Evolutionary conservation across 2,113 vertebrate genomes (phyloP), one percentile per base, ranked within the genome.

Genomic region (Pimephales promelas): DNA sequence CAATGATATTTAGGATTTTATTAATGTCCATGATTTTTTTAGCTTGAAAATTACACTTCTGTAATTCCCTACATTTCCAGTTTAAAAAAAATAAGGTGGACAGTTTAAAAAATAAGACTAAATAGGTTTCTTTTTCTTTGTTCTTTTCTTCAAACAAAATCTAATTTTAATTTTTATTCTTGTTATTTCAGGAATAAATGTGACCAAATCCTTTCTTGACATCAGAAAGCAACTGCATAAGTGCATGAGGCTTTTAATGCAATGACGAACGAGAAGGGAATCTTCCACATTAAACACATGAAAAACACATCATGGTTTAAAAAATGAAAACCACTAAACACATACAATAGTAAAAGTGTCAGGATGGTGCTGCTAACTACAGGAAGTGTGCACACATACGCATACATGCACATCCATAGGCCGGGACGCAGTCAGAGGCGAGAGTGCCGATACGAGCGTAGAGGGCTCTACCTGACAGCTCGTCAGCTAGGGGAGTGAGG

Each of bases 381-480:
- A 74, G 71, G 71, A 47, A 74, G 71, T 74, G 43, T 31, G n/a
- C 71, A 81, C 6, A 72, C 11, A 74, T 36, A 81, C 5, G 86
- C 47, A 64, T 6, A 52, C 26, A 70, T 26, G 22, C 22, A 84
- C 11, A 77, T 31, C 2, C 26, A 26, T 45, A 74, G 1, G n/a
- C 8, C 10, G 14, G 71, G 56, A 83, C 18, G 85, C 79, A 45
- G 11, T 70, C 62, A n/a, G 64, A 83, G 36, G 20, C 4, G 59
- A n/a, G 61, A 49, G 68, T 74, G 66, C 75, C 77, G 26, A 54
- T 73, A 24, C 10, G 2, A 9, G 66, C 11, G 71, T 28, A 96
- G 93, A 92, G 94, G 94, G 94, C 96, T 97, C 96, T 99, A 99
- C 98, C 98, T 99, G 97, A 97, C 96, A 99, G 96, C 95, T 98